Base-by-base conservation (phyloP, 2,888 invertebrate species). In the Ornithoptera alexandrae region DNA sequence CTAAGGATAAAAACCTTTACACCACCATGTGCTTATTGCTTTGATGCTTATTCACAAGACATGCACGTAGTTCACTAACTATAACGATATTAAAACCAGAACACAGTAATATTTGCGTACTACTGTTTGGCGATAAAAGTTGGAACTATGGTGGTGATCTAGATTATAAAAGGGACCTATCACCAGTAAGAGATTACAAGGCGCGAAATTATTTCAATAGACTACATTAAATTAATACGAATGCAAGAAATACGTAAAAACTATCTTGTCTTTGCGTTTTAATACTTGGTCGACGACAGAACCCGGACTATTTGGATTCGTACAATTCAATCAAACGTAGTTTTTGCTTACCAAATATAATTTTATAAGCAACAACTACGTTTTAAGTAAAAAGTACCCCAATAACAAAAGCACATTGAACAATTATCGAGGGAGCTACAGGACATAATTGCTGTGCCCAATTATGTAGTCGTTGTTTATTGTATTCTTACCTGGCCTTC, bases 371-470 rank as follows among this genome's bases (percentile, higher is more conserved):
- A 10, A 10, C 30, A 5, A 24, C 12, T 22, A 22, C 30, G 10
- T 39, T 39, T 15, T 0, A 30, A 57, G 64, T 65, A 20, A 56
- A 62, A 58, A 58, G 17, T 20, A 58, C 22, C 10, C 24, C 65
- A 60, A 69, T 65, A 65, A 42, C 56, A 36, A 20, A 10, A 65
- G 65, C 39, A 36, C 61, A n/a, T 30, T 56, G 18, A 60, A 65
- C 61, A 30, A 46, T 62, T 62, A 61, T 22, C 56, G 53, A 20
- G 62, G 62, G 69, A 64, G 56, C 20, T 20, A 30, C 57, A 50
- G 30, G 62, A 58, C 62, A 24, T 57, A 65, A 65, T 69, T 69
- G 42, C 58, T 50, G 20, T 22, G 57, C 22, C 61, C 61, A 65
- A 65, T 42, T 46, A 30, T 24, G 24, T 46, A 15, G 65, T 62